Evolutionary conservation across 2,888 invertebrate genomes (phyloP).

Genomic region (Brenthis hecate): DNA sequence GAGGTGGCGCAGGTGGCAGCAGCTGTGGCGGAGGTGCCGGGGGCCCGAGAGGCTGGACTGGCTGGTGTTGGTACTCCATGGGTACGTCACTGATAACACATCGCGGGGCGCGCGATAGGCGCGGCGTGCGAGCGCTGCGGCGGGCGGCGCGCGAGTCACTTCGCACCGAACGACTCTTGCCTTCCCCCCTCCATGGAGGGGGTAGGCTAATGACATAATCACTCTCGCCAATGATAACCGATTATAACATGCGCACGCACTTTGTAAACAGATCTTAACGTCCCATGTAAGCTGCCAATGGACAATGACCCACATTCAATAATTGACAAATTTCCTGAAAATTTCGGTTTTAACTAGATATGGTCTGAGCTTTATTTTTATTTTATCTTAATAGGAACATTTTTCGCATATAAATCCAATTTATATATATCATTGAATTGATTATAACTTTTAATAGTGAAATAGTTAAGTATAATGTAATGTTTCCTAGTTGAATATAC

Average conservation of each 20-base stretch:
- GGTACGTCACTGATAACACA: constrained; percentile 59
- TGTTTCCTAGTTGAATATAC: neutral
- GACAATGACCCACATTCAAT: too few relatives aligned
- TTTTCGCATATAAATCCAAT: too few relatives aligned
- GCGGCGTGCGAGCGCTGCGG: constrained; percentile 57
- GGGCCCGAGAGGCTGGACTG: constrained; percentile 82
- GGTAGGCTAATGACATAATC: constrained; percentile 54
- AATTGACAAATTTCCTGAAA: too few relatives aligned
- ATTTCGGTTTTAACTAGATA: too few relatives aligned
- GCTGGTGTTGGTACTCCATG: constrained; percentile 79
- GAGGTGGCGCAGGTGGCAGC: constrained; percentile 80
- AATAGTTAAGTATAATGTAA: neutral
- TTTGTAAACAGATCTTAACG: constrained; percentile 58
- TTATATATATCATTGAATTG: too few relatives aligned
- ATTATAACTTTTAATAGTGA: neutral
- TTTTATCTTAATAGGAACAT: too few relatives aligned
- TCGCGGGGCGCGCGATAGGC: constrained; percentile 60
- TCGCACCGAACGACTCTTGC: constrained; percentile 41
- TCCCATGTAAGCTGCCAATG: too few relatives aligned
- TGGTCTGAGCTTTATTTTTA: too few relatives aligned
- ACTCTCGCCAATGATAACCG: constrained; percentile 64
- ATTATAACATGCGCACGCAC: constrained; percentile 57
- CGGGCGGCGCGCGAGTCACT: constrained; percentile 53
- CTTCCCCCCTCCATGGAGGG: constrained; percentile 37
- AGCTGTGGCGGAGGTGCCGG: constrained; percentile 86